Conservation (phyloP, 2,797 vertebrate genomes). For the Balearica regulorum region DNA sequence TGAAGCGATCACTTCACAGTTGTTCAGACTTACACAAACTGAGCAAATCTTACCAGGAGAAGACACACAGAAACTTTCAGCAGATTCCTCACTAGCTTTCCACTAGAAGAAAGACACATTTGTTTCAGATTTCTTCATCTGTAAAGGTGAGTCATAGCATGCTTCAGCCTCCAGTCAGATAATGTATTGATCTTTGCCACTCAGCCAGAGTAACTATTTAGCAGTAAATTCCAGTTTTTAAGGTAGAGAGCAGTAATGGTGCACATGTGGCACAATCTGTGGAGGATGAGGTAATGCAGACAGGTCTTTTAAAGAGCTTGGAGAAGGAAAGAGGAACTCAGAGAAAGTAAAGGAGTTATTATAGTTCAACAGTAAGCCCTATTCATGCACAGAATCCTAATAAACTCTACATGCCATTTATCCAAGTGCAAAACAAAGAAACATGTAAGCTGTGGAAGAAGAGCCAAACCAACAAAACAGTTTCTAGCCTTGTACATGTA, state of each 20-base stretch:
- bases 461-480: not conserved
- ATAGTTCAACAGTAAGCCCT: not conserved
- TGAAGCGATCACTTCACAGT: not conserved
- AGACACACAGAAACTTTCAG: not conserved
- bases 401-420: not conserved
- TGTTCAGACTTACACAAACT: not conserved
- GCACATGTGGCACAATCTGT: not conserved
- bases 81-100: slow-evolving; percentile 32
- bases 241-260: not conserved
- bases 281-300: not conserved
- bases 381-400: not conserved
- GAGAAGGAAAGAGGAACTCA: not conserved
- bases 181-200: not conserved
- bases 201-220: slow-evolving; percentile 16
- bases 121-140: slow-evolving; percentile 20
- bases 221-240: slow-evolving; percentile 6
- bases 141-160: not conserved
- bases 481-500: not conserved
- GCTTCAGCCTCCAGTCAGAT: slow-evolving; percentile 5
- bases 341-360: not conserved
- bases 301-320: not conserved
- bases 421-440: not conserved
- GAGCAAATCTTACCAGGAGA: not conserved
- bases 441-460: not conserved
- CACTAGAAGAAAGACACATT: not conserved